Evolutionary conservation across 2,888 invertebrate species (phyloP).

Genomic region (Eupithecia abbreviata): DNA sequence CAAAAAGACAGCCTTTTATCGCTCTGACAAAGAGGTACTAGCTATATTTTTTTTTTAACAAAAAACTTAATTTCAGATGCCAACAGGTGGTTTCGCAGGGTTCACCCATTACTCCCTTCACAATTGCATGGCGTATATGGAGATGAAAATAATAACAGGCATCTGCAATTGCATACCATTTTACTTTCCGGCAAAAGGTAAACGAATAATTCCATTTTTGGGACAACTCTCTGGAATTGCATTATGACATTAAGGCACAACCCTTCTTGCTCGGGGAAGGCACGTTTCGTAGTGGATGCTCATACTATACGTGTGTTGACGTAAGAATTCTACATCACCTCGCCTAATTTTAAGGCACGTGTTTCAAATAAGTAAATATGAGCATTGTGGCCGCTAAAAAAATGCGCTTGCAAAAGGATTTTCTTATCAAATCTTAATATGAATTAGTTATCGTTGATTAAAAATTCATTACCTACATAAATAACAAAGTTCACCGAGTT

Average conservation of each 20-base stretch:
- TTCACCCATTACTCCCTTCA: constrained; percentile 84
- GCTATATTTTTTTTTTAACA: not conserved
- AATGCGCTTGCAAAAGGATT: not conserved
- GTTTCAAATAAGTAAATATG: not conserved
- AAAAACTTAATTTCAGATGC: constrained; percentile 49
- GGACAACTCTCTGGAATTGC: not conserved
- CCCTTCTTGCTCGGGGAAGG: not conserved
- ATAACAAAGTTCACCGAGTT: too few relatives aligned
- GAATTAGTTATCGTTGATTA: constrained; percentile 1
- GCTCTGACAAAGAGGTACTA: too few relatives aligned
- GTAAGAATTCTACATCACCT: not conserved
- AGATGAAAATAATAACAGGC: constrained; percentile 70
- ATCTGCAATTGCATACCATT: constrained; percentile 86
- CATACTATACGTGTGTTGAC: not conserved
- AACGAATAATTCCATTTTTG: not conserved
- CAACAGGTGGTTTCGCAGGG: constrained; percentile 6
- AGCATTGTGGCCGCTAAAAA: not conserved
- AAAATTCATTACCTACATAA: not conserved
- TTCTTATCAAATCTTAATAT: not conserved
- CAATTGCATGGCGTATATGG: constrained; percentile 86
- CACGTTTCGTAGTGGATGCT: not conserved
- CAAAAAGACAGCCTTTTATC: too few relatives aligned
- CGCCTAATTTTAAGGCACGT: not conserved
- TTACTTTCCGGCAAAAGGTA: constrained; percentile 76
- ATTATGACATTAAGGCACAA: not conserved